phyloP scores from a whole-genome alignment of 2,797 vertebrate genomes.

The Bradypus variegatus region DNA sequence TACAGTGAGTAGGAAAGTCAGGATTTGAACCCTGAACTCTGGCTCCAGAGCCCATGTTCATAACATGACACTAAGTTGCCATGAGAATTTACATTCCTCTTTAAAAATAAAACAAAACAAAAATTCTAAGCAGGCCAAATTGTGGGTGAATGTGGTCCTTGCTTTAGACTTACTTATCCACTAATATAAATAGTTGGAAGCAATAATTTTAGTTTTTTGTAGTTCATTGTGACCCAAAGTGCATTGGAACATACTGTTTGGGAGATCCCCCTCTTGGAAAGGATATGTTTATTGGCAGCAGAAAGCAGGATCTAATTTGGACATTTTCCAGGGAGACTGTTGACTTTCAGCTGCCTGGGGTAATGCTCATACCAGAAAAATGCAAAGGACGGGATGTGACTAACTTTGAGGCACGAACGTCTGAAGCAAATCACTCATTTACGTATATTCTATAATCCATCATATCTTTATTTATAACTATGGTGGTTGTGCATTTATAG shows the following conservation, averaged over 20 bases:
- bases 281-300: background rate
- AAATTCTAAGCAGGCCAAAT: background rate
- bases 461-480: background rate
- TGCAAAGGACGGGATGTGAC: background rate
- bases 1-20: background rate
- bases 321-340: slow-evolving; percentile 10
- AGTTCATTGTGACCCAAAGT: background rate
- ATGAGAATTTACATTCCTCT: background rate
- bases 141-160: background rate
- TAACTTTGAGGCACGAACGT: background rate
- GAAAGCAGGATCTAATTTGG: background rate
- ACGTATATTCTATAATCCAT: background rate
- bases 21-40: background rate
- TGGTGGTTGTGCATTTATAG: background rate
- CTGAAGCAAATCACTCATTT: background rate
- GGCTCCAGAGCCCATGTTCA: background rate
- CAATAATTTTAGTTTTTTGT: background rate
- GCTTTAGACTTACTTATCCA: background rate
- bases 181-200: background rate
- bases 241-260: background rate
- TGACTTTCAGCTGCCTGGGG: background rate
- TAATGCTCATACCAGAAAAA: background rate
- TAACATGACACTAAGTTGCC: background rate
- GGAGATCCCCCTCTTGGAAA: background rate
- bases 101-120: background rate